Conservation (phyloP, 1,140 invertebrate species). For the Procambarus clarkii region DNA sequence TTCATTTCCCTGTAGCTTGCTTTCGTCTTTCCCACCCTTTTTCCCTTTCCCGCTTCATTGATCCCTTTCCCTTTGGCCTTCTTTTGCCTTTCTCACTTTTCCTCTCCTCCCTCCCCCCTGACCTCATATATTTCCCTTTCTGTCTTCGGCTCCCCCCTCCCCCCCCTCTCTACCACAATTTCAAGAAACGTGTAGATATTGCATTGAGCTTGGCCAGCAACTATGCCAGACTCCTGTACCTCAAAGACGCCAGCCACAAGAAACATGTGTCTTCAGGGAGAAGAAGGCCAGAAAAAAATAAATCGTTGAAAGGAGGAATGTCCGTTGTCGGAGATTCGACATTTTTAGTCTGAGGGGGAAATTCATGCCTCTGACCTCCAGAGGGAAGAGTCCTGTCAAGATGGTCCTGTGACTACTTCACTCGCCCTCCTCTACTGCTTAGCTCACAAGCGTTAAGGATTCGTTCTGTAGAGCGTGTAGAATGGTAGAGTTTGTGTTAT, state of each 20-base stretch:
- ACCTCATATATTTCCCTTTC: background rate
- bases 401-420: background rate
- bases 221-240: conserved; percentile 8
- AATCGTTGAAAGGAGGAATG: background rate
- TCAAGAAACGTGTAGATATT: too few relatives aligned
- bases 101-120: background rate
- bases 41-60: background rate
- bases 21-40: background rate
- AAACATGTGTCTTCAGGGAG: background rate
- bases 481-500: too few relatives aligned
- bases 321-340: background rate
- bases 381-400: background rate
- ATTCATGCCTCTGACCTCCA: background rate
- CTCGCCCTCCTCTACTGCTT: background rate
- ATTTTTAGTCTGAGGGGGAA: background rate
- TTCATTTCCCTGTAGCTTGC: too few relatives aligned
- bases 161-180: background rate
- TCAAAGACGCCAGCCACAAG: background rate
- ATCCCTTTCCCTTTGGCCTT: background rate
- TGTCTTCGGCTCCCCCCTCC: background rate
- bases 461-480: background rate
- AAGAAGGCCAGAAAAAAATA: background rate
- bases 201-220: background rate
- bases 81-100: too few relatives aligned
- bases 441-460: background rate